Base-by-base conservation (phyloP, 2,888 invertebrate genomes). In the Galeopsomyia nigrocyanea region DNA sequence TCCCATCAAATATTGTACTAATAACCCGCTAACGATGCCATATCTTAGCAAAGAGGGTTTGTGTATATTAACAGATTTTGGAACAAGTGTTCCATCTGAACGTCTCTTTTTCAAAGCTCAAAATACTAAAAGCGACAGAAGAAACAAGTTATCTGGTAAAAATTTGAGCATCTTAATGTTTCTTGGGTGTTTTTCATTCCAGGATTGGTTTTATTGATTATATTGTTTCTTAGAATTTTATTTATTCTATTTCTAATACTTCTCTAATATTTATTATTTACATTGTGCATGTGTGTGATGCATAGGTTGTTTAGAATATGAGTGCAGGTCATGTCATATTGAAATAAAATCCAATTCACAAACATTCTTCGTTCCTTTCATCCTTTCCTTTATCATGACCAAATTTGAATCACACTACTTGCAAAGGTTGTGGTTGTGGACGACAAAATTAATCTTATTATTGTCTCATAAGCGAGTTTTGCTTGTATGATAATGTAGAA, bases 61-160 rank as follows among this genome's bases (percentile, higher is more conserved):
- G 10, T 46, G 68, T 46, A 71, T 74, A 50, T 49, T 76, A 17
- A 55, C 71, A 17, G 10, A 73, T 46, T 19, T 71, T 58, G 74
- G 63, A 13, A 75, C 75, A 13, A 75, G 77, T 13, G 74, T 76
- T 7, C 72, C 75, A 16, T 74, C 63, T 0, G 77, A 78, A 63
- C 60, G 77, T 3, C 22, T 75, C 0, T 78, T 77, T 46, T 78
- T 76, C 0, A 55, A 76, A 71, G 76, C 75, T 2, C 73, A 73
- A 50, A 10, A 49, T 14, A 75, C 75, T 2, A 75, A 78, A 60
- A 39, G 22, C 0, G 71, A 72, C 2, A 19, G 57, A 0, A 65
- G 76, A 21, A 75, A 62, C 53, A 50, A 72, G 9, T 14, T 76
- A 9, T 63, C 47, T 9, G 50, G 49, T 66, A 66, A n/a, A 7